Evolutionary conservation across 2,888 invertebrate genomes (phyloP), one percentile per base, ranked within the genome.

Genomic region (Polydrusus tereticollis): DNA sequence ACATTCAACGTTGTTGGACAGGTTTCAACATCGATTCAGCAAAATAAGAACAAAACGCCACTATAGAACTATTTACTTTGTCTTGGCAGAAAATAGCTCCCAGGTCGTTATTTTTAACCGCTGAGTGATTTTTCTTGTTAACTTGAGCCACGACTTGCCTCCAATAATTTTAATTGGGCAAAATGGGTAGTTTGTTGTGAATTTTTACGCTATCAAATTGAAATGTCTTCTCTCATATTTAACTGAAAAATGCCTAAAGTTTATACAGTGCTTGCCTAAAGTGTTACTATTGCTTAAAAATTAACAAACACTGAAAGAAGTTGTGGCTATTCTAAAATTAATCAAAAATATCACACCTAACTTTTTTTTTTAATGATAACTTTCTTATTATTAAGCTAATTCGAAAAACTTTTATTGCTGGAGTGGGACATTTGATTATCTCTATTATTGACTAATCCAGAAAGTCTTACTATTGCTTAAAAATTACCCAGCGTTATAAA

Each of bases 21-120:
- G 3, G 12, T 47, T 21, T 47, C 20, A 55, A 55, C 21, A 29
- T 55, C 18, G 29, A 10, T 16, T 55, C 16, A 33, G 12, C 1
- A 29, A 55, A 55, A 55, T 55, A 55, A 55, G n/a, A 55, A 7
- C 52, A 55, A 29, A 55, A 26, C 14, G 10, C 29, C 21, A 29
- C 29, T 16, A 18, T 33, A 55, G 29, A 18, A 55, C 52, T 29
- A 55, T 29, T 55, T 55, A 29, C 52, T 29, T 55, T 55, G 52
- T 29, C 52, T 55, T 55, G 52, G 29, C 52, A 55, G 52, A 55
- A 55, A 55, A 55, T 29, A 29, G 29, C 29, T 55, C 21, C 52
- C 29, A 29, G 29, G 26, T 55, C 52, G 18, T 55, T 55, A 55
- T 55, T 55, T 55, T 55, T 10, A 52, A 55, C 52, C 52, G 52